Conservation (phyloP, 2,797 vertebrate species). For the Syngnathus rostellatus region DNA sequence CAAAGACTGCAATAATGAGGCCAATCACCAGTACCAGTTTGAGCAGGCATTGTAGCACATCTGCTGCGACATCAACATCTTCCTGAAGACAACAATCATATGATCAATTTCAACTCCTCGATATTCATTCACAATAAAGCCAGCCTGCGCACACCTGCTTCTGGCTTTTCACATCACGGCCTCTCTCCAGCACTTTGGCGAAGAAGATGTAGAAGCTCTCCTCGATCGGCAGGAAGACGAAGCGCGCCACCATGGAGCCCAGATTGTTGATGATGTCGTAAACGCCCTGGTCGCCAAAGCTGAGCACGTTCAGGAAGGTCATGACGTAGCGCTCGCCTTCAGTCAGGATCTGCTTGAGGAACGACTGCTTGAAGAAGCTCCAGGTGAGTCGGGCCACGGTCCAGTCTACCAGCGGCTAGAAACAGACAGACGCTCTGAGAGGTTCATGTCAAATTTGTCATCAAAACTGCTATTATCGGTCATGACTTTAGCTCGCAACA, state of each 20-base stretch:
- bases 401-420: conserved; percentile 80
- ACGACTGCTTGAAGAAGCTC: conserved; percentile 98
- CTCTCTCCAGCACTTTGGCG: conserved; percentile 86
- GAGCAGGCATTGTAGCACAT: conserved; percentile 82
- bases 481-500: neutral
- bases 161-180: conserved; percentile 72
- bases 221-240: conserved; percentile 91
- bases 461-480: neutral
- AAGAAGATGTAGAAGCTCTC: conserved; percentile 99
- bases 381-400: conserved; percentile 82
- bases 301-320: conserved; percentile 95
- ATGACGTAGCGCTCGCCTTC: conserved; percentile 96
- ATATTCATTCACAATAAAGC: neutral
- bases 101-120: neutral
- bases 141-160: conserved; percentile 69
- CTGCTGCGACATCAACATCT: conserved; percentile 78
- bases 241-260: conserved; percentile 94
- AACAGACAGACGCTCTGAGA: conserved; percentile 7
- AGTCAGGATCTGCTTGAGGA: conserved; percentile 94
- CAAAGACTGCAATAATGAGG: conserved; percentile 86
- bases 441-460: neutral
- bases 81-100: conserved; percentile 67
- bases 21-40: conserved; percentile 88
- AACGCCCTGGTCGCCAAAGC: conserved; percentile 93
- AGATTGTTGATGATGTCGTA: conserved; percentile 96